A percentile compares a stretch with the other conserved stretches of the same genome.
Conservation (phyloP, 1,140 invertebrate species). For the Pseudomyrmex cubaensis region DNA sequence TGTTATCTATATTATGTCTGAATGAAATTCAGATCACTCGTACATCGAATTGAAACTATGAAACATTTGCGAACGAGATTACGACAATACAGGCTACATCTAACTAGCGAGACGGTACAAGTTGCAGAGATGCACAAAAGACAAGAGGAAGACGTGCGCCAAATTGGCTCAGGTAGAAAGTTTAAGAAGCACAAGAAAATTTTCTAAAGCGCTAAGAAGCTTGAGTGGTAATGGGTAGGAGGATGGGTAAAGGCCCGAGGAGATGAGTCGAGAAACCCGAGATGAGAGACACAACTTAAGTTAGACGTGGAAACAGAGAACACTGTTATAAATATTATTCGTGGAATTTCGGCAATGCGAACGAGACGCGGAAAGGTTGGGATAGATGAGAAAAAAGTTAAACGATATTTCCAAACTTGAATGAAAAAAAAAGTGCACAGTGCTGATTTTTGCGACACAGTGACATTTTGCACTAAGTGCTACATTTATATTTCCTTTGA, state of each 20-base stretch:
- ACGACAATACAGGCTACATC: conserved; percentile 30
- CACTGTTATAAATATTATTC: conserved; percentile 57
- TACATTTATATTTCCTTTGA: not conserved
- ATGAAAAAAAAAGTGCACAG: not conserved
- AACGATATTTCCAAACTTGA: conserved; percentile 49
- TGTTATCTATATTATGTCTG: not conserved
- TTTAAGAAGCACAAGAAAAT: conserved; percentile 72
- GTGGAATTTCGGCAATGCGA: conserved; percentile 58
- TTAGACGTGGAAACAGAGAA: conserved; percentile 64
- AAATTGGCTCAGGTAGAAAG: conserved; percentile 67
- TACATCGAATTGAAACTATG: conserved; percentile 23
- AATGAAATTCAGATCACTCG: not conserved
- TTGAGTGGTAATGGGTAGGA: conserved; percentile 31
- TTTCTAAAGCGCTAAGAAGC: conserved; percentile 69
- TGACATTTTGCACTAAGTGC: not conserved
- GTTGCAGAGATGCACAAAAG: conserved; percentile 59
- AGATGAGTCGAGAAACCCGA: conserved; percentile 45
- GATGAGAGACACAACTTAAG: conserved; percentile 47
- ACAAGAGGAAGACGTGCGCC: conserved; percentile 34
- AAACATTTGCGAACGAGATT: conserved; percentile 37
- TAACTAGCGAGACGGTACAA: conserved; percentile 50
- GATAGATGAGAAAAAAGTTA: conserved; percentile 45
- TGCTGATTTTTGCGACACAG: not conserved
- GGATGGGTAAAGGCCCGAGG: conserved; percentile 24
- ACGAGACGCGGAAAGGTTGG: conserved; percentile 46